Evolutionary conservation across 2,797 vertebrate genomes (phyloP), one percentile per base, ranked within the genome.

Genomic region (Sebastes elongatus): DNA sequence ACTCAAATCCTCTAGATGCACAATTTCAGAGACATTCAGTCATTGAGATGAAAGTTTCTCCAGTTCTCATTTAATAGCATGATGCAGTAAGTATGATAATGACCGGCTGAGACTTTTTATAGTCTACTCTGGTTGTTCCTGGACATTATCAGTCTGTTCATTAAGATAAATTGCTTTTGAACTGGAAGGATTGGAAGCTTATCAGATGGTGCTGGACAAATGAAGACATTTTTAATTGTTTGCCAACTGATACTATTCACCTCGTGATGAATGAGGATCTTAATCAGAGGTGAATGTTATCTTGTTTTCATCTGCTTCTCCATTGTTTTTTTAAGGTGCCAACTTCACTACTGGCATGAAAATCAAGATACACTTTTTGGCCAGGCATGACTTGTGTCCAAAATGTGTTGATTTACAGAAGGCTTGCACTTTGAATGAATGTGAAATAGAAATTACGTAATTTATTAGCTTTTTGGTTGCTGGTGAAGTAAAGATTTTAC

Each of bases 401-500:
- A 63, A 83, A 42, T 59, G 55, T 82, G 78, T 86, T 89, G 79
- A 86, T 89, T 85, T 82, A 67, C 79, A 74, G 71, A 89, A 84
- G 61, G 86, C 32, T 90, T 92, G 90, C 89, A 92, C 91, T 92
- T 91, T 90, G 86, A 93, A 92, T 92, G 81, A 93, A 93, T 94
- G 92, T 90, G 85, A 85, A 85, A 80, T 80, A 81, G 76, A 77
- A 78, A 90, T 76, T 30, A 81, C 38, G 80, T 95, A 95, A 96
- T 95, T 96, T 96, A 96, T 96, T 95, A 89, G 89, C 30, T 91
- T 92, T 89, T 91, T 85, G 90, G 81, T 91, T 92, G 90, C 75
- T 92, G 88, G 88, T 92, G 70, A 94, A 96, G 95, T 96, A 96
- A 96, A 95, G 89, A 87, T 85, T 94, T 95, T 94, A 93, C 70